A percentile compares a stretch with the other conserved stretches of the same genome.
These are phyloP conservation scores for Agrotis ipsilon DNA, from an alignment of 2,888 invertebrate species.

Conservation along the genomic window DNA sequence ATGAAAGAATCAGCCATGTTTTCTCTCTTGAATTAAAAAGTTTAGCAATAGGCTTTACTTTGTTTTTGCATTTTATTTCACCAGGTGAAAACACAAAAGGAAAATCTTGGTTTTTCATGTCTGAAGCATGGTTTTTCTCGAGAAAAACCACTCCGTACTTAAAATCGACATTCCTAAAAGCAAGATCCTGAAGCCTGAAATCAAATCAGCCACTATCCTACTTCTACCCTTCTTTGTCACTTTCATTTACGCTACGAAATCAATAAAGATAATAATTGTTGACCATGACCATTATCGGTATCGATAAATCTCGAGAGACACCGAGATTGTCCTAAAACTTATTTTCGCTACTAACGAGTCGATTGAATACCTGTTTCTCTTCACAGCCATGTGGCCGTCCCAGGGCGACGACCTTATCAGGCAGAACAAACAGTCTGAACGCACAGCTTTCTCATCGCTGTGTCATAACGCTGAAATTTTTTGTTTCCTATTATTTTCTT, in stretches of 20 bases:
- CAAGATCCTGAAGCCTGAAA: background rate
- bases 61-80: slow-evolving; percentile 10
- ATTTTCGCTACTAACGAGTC: slow-evolving; percentile 46
- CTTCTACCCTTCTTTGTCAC: background rate
- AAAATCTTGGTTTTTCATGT: background rate
- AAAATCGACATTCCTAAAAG: background rate
- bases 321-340: slow-evolving; percentile 33
- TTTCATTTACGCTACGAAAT: background rate
- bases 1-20: background rate
- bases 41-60: background rate
- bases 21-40: slow-evolving; percentile 16
- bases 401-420: slow-evolving; percentile 76
- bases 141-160: background rate
- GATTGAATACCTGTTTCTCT: slow-evolving; percentile 59
- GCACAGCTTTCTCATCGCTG: slow-evolving; percentile 65
- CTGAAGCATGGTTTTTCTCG: too few relatives aligned
- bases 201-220: background rate
- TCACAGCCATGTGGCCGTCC: slow-evolving; percentile 59
- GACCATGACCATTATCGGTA: slow-evolving; percentile 35
- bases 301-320: slow-evolving; percentile 15
- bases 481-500: background rate
- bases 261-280: slow-evolving; percentile 23
- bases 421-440: slow-evolving; percentile 71
- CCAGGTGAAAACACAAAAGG: background rate
- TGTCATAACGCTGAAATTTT: slow-evolving; percentile 42